Evolutionary conservation across 2,113 vertebrate species (phyloP).

Genomic region (Cyanoderma ruficeps): DNA sequence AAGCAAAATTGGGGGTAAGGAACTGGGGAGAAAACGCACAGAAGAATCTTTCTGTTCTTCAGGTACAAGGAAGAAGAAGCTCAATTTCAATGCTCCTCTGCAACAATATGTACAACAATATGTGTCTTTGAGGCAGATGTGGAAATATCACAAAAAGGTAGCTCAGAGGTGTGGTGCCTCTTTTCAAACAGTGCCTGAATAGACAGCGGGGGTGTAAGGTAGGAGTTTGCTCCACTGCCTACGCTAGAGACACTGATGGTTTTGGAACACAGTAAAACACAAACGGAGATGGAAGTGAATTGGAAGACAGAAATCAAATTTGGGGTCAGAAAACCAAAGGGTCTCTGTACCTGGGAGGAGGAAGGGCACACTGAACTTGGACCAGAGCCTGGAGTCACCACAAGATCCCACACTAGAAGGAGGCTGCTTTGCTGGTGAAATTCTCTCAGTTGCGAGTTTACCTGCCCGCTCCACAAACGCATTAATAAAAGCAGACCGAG

Average conservation of each 20-base stretch:
- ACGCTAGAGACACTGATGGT: neutral
- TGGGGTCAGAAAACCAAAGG: neutral
- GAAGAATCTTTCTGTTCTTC: neutral
- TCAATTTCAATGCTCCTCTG: neutral
- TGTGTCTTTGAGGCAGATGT: neutral
- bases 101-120: neutral
- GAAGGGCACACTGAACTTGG: neutral
- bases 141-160: neutral
- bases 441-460: neutral
- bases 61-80: neutral
- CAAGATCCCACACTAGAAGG: rapidly evolving
- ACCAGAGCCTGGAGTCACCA: neutral
- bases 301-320: neutral
- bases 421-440: neutral
- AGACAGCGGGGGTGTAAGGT: neutral
- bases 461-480: neutral
- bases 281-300: neutral
- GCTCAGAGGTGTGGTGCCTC: neutral
- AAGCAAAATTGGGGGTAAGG: neutral
- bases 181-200: neutral
- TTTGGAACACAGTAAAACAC: neutral
- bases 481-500: constrained; percentile 23
- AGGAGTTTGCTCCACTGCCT: neutral
- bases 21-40: neutral
- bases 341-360: neutral